Conservation (phyloP, 2,113 vertebrate species). For the Vicugna pacos region DNA sequence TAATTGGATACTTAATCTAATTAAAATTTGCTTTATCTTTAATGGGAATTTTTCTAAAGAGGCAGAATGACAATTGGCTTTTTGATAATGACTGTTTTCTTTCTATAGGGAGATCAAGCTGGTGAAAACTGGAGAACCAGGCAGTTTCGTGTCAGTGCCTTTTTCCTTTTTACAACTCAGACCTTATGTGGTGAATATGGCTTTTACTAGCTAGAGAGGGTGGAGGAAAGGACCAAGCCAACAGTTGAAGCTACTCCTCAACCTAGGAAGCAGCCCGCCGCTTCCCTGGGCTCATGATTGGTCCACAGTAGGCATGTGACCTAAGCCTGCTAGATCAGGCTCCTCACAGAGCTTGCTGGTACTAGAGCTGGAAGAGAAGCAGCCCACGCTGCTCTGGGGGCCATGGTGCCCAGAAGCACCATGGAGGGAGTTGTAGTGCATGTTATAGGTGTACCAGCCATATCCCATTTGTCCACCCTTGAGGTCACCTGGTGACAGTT, state of each 20-base stretch:
- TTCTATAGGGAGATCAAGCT: slow-evolving; percentile 86
- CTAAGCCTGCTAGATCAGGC: background rate
- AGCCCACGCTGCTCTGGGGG: background rate
- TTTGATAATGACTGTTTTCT: slow-evolving; percentile 90
- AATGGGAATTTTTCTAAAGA: slow-evolving; percentile 92
- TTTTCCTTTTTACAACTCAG: background rate
- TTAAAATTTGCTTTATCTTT: slow-evolving; percentile 93
- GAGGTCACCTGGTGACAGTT: background rate
- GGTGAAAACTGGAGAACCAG: slow-evolving; percentile 71
- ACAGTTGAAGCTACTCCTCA: background rate
- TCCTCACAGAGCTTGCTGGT: background rate
- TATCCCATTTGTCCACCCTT: background rate
- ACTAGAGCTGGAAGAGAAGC: background rate
- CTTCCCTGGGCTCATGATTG: background rate
- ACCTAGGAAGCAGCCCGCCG: background rate
- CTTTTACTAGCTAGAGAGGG: background rate
- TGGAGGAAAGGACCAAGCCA: background rate
- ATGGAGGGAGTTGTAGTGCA: background rate
- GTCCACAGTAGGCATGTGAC: background rate
- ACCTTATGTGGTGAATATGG: background rate
- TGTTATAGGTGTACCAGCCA: background rate
- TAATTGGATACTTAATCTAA: slow-evolving; percentile 94
- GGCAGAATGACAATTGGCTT: slow-evolving; percentile 90
- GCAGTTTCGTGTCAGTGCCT: background rate
- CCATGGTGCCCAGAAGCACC: no score